Percentiles rank a stretch among this genome's conserved stretches.
These are phyloP conservation scores for Origma solitaria DNA, from an alignment of 2,113 vertebrate species.

Conservation along the genomic window DNA sequence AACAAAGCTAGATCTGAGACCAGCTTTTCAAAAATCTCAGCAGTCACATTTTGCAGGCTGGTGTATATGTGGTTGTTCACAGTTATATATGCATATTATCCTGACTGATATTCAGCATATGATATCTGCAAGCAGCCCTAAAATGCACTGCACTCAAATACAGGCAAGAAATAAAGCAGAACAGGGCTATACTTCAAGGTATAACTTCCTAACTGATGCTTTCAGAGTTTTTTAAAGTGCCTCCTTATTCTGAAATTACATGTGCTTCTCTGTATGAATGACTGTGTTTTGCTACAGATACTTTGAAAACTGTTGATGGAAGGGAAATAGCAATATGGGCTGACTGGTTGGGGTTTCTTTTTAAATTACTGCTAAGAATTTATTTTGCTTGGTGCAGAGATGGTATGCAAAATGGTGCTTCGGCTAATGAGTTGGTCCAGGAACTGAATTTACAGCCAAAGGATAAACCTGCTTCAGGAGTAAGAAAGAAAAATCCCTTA, in stretches of 20 bases:
- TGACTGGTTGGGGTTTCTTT: not conserved
- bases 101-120: not conserved
- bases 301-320: not conserved
- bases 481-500: not conserved
- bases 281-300: not conserved
- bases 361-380: not conserved
- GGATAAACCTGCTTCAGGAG: not conserved
- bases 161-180: not conserved
- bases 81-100: not conserved
- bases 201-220: not conserved
- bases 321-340: not conserved
- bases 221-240: not conserved
- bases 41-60: not conserved
- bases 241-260: not conserved
- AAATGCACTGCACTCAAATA: not conserved
- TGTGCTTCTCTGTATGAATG: not conserved
- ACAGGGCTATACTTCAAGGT: not conserved
- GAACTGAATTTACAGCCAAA: not conserved
- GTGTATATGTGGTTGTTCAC: not conserved
- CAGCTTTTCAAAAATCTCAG: not conserved
- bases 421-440: not conserved
- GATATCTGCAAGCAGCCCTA: not conserved
- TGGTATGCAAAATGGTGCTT: not conserved
- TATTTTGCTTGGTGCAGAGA: not conserved
- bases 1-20: not conserved